Percentiles rank a stretch among this genome's conserved stretches.
Evolutionary conservation across 2,888 invertebrate genomes (phyloP).

Genomic region (Junonia oenone): DNA sequence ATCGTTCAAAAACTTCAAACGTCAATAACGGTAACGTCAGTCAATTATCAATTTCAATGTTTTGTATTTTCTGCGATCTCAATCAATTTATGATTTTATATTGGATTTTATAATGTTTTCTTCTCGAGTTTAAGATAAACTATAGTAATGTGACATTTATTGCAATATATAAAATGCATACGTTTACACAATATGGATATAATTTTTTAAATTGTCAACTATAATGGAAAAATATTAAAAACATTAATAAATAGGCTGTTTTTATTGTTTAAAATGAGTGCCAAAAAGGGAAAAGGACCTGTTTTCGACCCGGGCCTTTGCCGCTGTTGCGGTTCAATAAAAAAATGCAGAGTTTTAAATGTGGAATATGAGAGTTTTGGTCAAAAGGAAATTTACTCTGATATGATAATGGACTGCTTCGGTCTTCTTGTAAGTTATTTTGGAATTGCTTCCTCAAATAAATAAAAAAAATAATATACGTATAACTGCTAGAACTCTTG

Average conservation of each 20-base stretch:
- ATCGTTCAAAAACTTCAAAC: not conserved
- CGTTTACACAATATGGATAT: not conserved
- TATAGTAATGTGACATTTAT: not conserved
- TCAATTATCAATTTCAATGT: not conserved
- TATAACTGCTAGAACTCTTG: too few relatives aligned
- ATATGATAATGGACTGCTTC: conserved; percentile 68
- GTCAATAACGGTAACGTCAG: not conserved
- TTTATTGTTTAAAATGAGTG: conserved; percentile 39
- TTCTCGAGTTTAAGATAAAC: not conserved
- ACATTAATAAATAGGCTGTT: not conserved
- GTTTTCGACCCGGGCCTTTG: conserved; percentile 61
- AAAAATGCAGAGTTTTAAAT: conserved; percentile 63
- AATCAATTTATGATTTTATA: not conserved
- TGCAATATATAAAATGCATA: not conserved
- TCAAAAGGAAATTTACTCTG: conserved; percentile 60
- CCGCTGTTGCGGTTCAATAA: conserved; percentile 60
- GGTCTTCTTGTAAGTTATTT: conserved; percentile 55
- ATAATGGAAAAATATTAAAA: not conserved
- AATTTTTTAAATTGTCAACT: not conserved
- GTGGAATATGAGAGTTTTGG: conserved; percentile 61
- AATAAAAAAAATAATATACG: too few relatives aligned
- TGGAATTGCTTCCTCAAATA: too few relatives aligned
- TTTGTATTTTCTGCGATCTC: not conserved
- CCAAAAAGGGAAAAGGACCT: conserved; percentile 50
- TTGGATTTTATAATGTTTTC: not conserved